Evolutionary conservation across 2,888 invertebrate genomes (phyloP).

Genomic region (Raillietiella orientalis): DNA sequence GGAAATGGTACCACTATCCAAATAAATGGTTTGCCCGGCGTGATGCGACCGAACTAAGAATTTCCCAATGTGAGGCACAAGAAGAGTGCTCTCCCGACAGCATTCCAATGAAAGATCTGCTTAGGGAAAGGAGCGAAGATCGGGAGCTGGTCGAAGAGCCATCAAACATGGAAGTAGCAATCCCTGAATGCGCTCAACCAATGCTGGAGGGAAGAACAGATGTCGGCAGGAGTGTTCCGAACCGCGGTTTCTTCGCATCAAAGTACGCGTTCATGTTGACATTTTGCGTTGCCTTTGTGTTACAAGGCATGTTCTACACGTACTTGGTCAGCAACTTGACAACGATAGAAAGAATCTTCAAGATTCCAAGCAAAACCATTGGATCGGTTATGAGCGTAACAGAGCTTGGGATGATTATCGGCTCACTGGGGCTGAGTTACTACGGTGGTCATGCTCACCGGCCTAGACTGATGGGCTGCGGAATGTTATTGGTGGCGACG

Average conservation of each 20-base stretch:
- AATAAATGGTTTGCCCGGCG: no score
- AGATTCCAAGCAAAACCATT: constrained; percentile 65
- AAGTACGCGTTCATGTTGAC: constrained; percentile 62
- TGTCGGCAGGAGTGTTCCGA: no score
- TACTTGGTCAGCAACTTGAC: constrained; percentile 80
- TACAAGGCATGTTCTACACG: constrained; percentile 55
- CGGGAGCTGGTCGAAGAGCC: no score
- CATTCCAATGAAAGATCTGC: no score
- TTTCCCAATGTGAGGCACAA: no score
- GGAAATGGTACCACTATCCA: no score
- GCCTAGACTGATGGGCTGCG: constrained; percentile 74
- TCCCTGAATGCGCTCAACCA: no score
- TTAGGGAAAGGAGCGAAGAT: no score
- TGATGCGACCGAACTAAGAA: no score
- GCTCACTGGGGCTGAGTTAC: constrained; percentile 53
- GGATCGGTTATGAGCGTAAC: constrained; percentile 64
- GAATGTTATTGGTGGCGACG: constrained; percentile 56
- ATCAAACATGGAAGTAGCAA: no score
- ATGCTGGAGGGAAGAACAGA: no score
- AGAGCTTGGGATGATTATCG: constrained; percentile 72
- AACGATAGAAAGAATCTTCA: constrained; percentile 66
- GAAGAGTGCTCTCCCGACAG: no score
- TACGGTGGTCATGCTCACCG: constrained; percentile 68
- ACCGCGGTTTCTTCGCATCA: constrained; percentile 34
- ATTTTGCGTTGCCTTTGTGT: constrained; percentile 17